phyloP scores from a whole-genome alignment of 1,140 invertebrate genomes.

The Chionoecetes opilio region DNA sequence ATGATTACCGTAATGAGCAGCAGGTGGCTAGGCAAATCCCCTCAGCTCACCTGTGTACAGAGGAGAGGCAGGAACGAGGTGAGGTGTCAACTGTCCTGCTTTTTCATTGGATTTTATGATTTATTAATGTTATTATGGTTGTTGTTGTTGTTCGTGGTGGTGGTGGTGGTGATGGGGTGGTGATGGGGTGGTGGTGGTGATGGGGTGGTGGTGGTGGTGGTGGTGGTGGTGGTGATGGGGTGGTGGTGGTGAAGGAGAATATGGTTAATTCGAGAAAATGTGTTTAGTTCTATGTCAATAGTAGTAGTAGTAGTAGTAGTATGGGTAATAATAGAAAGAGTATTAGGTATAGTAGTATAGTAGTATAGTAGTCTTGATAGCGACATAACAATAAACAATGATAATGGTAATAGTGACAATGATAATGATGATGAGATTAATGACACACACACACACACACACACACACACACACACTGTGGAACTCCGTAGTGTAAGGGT shows the following conservation, averaged over 20 bases:
- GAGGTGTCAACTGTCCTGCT: no score
- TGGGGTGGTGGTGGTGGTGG: background rate
- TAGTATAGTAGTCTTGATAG: background rate
- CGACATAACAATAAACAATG: background rate
- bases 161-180: background rate
- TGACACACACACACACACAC: background rate
- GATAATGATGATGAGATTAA: background rate
- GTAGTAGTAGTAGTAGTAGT: no score
- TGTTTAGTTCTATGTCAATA: no score
- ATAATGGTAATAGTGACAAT: slow-evolving; percentile 10
- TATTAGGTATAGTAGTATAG: no score
- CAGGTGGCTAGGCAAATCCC: background rate
- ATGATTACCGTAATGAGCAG: background rate
- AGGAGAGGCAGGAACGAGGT: background rate
- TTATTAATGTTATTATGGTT: background rate
- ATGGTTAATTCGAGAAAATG: no score
- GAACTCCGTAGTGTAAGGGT: no score
- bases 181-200: background rate
- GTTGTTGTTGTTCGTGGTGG: background rate
- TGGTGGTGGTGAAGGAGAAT: background rate
- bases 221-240: background rate
- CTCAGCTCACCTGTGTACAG: background rate
- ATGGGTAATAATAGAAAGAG: background rate
- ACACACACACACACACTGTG: no score
- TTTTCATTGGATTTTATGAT: no score